phyloP scores from a whole-genome alignment of 2,888 invertebrate genomes.

The Notocelia uddmanniana region DNA sequence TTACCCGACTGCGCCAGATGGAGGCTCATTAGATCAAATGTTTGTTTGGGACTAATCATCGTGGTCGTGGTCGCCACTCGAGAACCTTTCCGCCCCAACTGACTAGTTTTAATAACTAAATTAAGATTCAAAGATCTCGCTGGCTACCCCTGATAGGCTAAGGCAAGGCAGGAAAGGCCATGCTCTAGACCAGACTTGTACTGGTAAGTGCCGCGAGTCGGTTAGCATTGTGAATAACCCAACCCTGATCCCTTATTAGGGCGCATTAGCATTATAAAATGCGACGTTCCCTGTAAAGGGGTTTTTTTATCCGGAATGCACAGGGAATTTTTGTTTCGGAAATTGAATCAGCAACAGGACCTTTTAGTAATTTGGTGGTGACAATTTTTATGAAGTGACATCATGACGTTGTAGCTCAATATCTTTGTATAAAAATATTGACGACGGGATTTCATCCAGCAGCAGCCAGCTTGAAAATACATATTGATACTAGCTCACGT shows the following conservation, averaged over 20 bases:
- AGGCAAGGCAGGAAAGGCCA: no score
- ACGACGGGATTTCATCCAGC: neutral
- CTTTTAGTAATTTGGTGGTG: conserved; percentile 18
- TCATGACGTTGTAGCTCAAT: neutral
- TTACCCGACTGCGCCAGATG: no score
- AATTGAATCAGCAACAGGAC: conserved; percentile 37
- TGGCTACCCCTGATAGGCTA: no score
- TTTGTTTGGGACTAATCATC: no score
- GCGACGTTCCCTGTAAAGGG: conserved; percentile 28
- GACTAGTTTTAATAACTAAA: no score
- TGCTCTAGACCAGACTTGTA: neutral
- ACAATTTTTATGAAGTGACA: conserved; percentile 20
- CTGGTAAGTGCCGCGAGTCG: neutral
- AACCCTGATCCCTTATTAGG: conserved; percentile 44
- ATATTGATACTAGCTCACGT: no score
- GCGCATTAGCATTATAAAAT: conserved; percentile 44
- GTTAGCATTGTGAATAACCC: neutral
- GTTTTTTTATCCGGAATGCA: conserved; percentile 16
- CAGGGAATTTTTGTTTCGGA: conserved; percentile 25
- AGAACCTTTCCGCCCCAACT: no score
- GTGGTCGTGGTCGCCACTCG: no score
- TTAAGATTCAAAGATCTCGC: no score
- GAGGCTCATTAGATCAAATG: no score
- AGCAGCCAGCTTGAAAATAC: no score
- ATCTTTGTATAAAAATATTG: neutral